Conservation (phyloP, 2,113 vertebrate genomes). For the Athene cunicularia region DNA sequence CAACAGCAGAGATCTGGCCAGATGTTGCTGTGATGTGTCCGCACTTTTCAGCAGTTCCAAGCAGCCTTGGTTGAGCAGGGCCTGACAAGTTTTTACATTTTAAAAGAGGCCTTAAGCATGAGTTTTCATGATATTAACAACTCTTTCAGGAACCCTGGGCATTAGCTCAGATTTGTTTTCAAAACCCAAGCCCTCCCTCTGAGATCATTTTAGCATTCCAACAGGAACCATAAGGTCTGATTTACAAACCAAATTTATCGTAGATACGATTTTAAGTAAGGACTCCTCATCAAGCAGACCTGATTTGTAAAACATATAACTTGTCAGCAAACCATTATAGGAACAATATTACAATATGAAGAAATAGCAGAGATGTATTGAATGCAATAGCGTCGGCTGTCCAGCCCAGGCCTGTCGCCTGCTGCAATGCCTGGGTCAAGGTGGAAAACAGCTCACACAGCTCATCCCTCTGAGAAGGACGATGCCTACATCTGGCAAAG, state of each 20-base stretch:
- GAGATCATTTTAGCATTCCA: constrained; percentile 27
- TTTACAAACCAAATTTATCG: not conserved
- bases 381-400: not conserved
- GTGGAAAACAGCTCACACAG: not conserved
- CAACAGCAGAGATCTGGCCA: not conserved
- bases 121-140: constrained; percentile 22
- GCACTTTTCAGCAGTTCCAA: not conserved
- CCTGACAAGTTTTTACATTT: not conserved
- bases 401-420: not conserved
- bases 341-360: not conserved
- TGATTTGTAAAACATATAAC: constrained; percentile 7
- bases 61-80: not conserved
- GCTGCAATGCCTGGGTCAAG: not conserved
- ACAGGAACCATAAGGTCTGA: not conserved
- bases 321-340: not conserved
- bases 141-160: not conserved
- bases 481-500: not conserved
- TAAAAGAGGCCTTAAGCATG: not conserved
- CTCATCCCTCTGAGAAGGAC: not conserved
- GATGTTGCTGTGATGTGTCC: not conserved
- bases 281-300: constrained; percentile 19
- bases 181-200: constrained; percentile 31
- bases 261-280: not conserved
- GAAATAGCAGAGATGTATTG: not conserved
- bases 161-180: constrained; percentile 17